A percentile compares a stretch with the other conserved stretches of the same genome.
phyloP scores from a whole-genome alignment of 2,113 vertebrate genomes.

The Orthonyx spaldingii region DNA sequence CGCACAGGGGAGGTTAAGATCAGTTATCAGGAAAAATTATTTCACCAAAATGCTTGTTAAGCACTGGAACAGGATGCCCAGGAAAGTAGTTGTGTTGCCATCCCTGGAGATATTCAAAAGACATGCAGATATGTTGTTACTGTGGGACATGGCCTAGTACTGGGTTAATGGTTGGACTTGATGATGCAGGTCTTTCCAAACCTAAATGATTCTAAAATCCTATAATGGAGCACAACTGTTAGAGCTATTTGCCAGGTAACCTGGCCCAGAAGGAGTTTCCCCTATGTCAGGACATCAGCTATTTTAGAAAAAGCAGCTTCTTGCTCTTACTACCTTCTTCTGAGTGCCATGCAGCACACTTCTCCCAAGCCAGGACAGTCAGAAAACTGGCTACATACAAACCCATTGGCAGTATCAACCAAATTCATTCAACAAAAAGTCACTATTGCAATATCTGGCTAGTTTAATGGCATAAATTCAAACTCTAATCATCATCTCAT shows the following conservation, averaged over 20 bases:
- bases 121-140: not conserved
- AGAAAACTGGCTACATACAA: not conserved
- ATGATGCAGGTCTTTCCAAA: not conserved
- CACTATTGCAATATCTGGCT: not conserved
- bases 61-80: not conserved
- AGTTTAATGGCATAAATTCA: not conserved
- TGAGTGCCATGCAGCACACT: accelerated
- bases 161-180: not conserved
- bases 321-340: not conserved
- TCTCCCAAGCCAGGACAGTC: not conserved
- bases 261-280: not conserved
- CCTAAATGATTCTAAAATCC: not conserved
- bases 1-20: not conserved
- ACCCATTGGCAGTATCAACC: not conserved
- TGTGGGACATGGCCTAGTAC: not conserved
- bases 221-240: not conserved
- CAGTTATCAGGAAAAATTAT: not conserved
- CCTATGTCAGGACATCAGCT: not conserved
- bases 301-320: not conserved
- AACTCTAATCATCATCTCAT: not conserved
- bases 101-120: not conserved
- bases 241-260: not conserved
- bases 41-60: not conserved
- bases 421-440: not conserved
- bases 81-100: not conserved